Base-by-base conservation (phyloP, 2,888 invertebrate genomes). In the Sceliomorpha sp. region DNA sequence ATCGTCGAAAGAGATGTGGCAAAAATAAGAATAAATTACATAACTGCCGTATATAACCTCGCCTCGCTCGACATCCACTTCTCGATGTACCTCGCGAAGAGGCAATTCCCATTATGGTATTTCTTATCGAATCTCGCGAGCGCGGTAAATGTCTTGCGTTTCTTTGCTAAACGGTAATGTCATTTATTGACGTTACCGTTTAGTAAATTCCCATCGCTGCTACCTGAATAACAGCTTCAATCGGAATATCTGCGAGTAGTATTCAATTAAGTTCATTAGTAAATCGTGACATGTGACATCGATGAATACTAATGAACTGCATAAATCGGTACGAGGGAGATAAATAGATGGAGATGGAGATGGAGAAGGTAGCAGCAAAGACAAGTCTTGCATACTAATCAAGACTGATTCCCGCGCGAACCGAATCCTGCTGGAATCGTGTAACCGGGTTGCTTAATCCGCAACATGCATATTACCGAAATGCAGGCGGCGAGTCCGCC, bases 231-330 rank as follows among this genome's bases (percentile, higher is more conserved):
- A 42, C 47, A 53, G 58, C 62, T 63, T 63, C 58, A 69, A 63
- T 69, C 58, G 62, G 69, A 69, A 69, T 69, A 53, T 58, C 58
- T 69, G 59, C 63, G 69, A 63, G 69, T 62, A 62, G 68, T 63
- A 69, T 69, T 69, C 69, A 63, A 69, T 69, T 69, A 69, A 63
- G 63, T 63, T 69, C 63, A 69, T 69, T 69, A 69, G 69, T 69
- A 62, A 62, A 68, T 68, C 68, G 68, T 68, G 68, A 68, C 58
- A 68, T 68, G 68, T 68, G 68, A 64, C 70, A 70, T 64, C 64
- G 56, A 70, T 64, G 64, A 70, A 70, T 70, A 64, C 64, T 64
- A 59, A 64, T 70, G 64, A 70, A 70, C 63, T 59, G 70, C 58
- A 70, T 64, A 70, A 70, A 70, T 70, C 70, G 63, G 63, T 59